Conservation (phyloP, 2,113 vertebrate genomes). For the Otolemur garnettii region DNA sequence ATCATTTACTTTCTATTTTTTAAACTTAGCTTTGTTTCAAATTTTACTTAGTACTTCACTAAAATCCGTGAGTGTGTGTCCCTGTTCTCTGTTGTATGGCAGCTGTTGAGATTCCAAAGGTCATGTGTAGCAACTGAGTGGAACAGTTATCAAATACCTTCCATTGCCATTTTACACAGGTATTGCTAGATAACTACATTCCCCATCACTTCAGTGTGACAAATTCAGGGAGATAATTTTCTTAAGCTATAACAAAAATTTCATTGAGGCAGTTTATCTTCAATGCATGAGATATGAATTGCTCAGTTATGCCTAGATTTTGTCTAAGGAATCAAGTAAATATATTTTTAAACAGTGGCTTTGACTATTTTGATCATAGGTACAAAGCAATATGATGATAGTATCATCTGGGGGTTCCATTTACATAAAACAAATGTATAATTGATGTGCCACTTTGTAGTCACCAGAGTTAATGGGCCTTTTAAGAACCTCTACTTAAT, state of each 20-base stretch:
- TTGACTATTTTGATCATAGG: conserved; percentile 56
- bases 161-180: conserved; percentile 48
- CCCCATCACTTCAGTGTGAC: conserved; percentile 51
- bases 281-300: conserved; percentile 63
- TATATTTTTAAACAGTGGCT: neutral
- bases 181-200: conserved; percentile 60
- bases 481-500: conserved; percentile 75
- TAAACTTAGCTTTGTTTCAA: conserved; percentile 50
- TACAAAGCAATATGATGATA: conserved; percentile 41
- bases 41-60: conserved; percentile 27
- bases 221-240: conserved; percentile 73
- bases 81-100: neutral
- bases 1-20: neutral
- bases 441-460: conserved; percentile 60
- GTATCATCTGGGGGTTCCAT: neutral
- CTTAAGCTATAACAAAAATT: conserved; percentile 74
- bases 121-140: conserved; percentile 62
- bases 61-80: neutral
- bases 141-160: conserved; percentile 40
- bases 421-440: conserved; percentile 72
- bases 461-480: conserved; percentile 64
- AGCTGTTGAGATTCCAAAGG: conserved; percentile 66
- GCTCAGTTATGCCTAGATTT: conserved; percentile 35
- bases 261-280: conserved; percentile 76
- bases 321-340: conserved; percentile 67